Evolutionary conservation across 2,888 invertebrate species (phyloP).

Genomic region (Taphrorychus bicolor): DNA sequence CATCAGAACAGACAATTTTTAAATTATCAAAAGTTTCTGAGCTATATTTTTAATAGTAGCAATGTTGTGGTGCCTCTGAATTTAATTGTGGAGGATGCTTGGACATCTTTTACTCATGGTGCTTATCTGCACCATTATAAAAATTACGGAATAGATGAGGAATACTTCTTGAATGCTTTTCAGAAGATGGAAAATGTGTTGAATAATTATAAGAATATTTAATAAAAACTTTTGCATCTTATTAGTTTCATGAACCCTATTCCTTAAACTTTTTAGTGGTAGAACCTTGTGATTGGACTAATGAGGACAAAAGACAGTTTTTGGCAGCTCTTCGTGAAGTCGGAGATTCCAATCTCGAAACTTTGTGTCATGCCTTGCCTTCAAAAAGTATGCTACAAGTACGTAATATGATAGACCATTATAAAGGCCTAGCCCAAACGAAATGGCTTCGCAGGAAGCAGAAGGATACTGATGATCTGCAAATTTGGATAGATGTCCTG

Average conservation of each 20-base stretch:
- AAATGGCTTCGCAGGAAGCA: slow-evolving; percentile 29
- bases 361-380: slow-evolving; percentile 49
- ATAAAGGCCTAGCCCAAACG: slow-evolving; percentile 46
- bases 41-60: slow-evolving; percentile 61
- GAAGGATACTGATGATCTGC: slow-evolving; percentile 47
- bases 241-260: no score
- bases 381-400: slow-evolving; percentile 50
- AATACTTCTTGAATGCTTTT: slow-evolving; percentile 62
- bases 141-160: slow-evolving; percentile 60
- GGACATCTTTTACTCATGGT: slow-evolving; percentile 60
- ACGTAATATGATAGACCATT: slow-evolving; percentile 48
- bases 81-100: slow-evolving; percentile 59
- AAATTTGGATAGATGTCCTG: slow-evolving; percentile 52
- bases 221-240: neutral
- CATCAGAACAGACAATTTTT: slow-evolving; percentile 57
- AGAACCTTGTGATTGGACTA: slow-evolving; percentile 42
- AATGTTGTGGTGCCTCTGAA: slow-evolving; percentile 57
- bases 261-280: slow-evolving; percentile 42
- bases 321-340: slow-evolving; percentile 48
- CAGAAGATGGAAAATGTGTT: slow-evolving; percentile 61
- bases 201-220: slow-evolving; percentile 58
- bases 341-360: slow-evolving; percentile 49
- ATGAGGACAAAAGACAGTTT: slow-evolving; percentile 49
- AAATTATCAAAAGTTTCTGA: slow-evolving; percentile 59
- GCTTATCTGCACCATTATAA: slow-evolving; percentile 64